These are phyloP conservation scores for Hemiscyllium ocellatum DNA, from an alignment of 2,113 vertebrate species.

Conservation along the genomic window DNA sequence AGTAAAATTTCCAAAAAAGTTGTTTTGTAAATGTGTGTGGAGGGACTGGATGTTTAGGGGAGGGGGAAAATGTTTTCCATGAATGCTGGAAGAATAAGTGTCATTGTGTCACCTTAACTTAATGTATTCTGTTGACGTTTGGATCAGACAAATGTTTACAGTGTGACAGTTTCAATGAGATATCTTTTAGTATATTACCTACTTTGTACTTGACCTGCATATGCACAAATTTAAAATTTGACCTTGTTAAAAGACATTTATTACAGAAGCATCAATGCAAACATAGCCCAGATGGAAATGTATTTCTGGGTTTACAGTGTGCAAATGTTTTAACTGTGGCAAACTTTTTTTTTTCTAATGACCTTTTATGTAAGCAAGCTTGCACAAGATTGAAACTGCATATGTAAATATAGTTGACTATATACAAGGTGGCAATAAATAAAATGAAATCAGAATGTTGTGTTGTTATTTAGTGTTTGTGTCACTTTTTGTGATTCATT, in stretches of 20 bases:
- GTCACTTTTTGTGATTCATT: not conserved
- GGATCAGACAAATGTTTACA: constrained; percentile 24
- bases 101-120: not conserved
- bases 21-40: not conserved
- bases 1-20: not conserved
- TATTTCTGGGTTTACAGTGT: not conserved
- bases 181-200: not conserved
- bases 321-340: not conserved
- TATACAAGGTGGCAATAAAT: constrained; percentile 18
- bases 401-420: not conserved
- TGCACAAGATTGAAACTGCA: not conserved
- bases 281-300: not conserved
- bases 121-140: not conserved
- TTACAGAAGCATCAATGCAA: not conserved
- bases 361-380: constrained; percentile 17
- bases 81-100: not conserved
- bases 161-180: not conserved
- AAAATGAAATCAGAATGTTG: not conserved
- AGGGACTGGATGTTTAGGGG: too few relatives aligned
- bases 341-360: not conserved
- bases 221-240: not conserved
- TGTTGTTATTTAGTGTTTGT: not conserved
- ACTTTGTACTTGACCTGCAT: not conserved
- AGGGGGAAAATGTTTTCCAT: not conserved
- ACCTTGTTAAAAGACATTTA: not conserved